phyloP scores from a whole-genome alignment of 1,140 invertebrate species.

The Acromyrmex echinatior region DNA sequence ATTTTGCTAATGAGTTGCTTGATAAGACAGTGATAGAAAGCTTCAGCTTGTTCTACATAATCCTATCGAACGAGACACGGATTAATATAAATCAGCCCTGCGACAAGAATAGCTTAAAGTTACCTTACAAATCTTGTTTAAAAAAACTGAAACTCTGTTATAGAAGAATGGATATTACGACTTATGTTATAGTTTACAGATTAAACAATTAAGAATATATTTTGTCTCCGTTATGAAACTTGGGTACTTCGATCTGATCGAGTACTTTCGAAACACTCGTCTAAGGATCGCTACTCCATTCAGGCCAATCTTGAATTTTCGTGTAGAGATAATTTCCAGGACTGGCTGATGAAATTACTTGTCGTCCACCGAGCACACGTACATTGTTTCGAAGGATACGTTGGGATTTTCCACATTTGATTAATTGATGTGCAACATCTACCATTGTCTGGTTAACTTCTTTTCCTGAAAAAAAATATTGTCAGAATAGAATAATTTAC shows the following conservation, averaged over 20 bases:
- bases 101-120: background rate
- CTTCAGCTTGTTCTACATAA: background rate
- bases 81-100: background rate
- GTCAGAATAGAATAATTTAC: background rate
- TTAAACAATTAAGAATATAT: background rate
- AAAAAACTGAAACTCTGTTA: background rate
- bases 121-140: background rate
- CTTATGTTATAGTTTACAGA: background rate
- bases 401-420: slow-evolving; percentile 88
- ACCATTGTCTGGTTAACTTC: slow-evolving; percentile 87
- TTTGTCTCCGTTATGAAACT: background rate
- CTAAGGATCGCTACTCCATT: slow-evolving; percentile 72
- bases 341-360: slow-evolving; percentile 88
- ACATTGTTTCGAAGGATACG: slow-evolving; percentile 88
- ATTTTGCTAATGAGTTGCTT: background rate
- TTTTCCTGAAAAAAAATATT: slow-evolving; percentile 86
- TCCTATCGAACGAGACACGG: background rate
- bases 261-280: background rate
- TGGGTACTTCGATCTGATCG: background rate
- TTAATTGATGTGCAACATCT: slow-evolving; percentile 87
- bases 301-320: slow-evolving; percentile 81
- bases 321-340: slow-evolving; percentile 89
- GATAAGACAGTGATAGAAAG: background rate
- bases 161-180: background rate
- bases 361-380: slow-evolving; percentile 88